Base-by-base conservation (phyloP, 30 jellyfish, hydroid and myxozoan species). In the Turritopsis dohrnii region DNA sequence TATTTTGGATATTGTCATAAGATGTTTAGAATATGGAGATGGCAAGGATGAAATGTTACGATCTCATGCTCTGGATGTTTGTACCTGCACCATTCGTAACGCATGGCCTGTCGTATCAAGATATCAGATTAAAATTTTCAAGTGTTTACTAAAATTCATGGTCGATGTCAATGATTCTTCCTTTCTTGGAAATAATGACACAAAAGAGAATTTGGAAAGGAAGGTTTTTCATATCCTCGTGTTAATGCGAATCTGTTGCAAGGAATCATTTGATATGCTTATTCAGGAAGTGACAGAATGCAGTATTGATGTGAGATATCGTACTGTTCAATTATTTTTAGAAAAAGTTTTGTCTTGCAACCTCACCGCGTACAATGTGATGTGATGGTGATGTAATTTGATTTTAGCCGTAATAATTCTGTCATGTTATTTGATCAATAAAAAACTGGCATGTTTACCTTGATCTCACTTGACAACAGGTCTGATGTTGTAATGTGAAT, bases 21-120 rank as follows among this genome's bases (percentile, higher is more conserved):
- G 72, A 26, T 23, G 66, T 18, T 21, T 71, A 71, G 60, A 80
- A 52, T 66, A 13, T 66, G 60, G 84, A 71, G 96, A 88, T 83
- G 84, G 83, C 1, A 52, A 79, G 24, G 89, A 76, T 7, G 96
- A 86, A 65, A 23, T 52, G 21, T 26, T 76, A 3, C 79, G 96
- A 71, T 25, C 20, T 23, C 60, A n/a, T 54, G 88, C 85, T 8
- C 53, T 90, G 9, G 74, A 82, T 28, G 83, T 81, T 28, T 24
- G 80, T 16, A 53, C 41, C 23, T 21, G 84, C 1, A 28, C 84
- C 0, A 54, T 85, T 5, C n/a, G 21, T 28, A 28, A 82, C 7
- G 81, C 95, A 28, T 90, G 91, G 95, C 91, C 95, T 0, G 83
- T 81, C 7, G 65, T 90, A 52, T 25, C 72, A 0, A 53, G 88